phyloP scores from a whole-genome alignment of 2,888 invertebrate genomes.

The Siphonodentalium dalli region DNA sequence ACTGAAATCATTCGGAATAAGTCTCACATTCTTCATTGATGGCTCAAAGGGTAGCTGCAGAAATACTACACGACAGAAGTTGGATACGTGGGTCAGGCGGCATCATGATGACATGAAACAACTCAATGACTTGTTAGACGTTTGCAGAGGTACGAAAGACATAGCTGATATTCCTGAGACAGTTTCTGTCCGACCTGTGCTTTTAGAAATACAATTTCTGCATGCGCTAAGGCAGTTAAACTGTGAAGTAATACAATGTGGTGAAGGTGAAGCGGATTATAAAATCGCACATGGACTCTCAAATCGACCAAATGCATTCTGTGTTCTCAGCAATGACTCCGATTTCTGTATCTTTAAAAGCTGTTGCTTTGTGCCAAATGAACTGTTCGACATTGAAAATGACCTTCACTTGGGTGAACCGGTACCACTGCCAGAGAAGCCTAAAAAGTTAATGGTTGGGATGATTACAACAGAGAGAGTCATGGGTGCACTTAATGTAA shows the following conservation, averaged over 20 bases:
- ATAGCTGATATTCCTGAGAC: constrained; percentile 35
- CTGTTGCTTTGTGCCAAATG: constrained; percentile 46
- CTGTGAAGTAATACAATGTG: constrained; percentile 47
- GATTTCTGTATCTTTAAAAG: constrained; percentile 58
- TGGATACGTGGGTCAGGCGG: constrained; percentile 52
- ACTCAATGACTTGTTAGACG: constrained; percentile 40
- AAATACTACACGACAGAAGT: constrained; percentile 42
- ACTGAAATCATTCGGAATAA: constrained; percentile 45
- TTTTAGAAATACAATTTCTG: constrained; percentile 50
- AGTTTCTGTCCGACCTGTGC: constrained; percentile 49
- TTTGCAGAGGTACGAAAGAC: constrained; percentile 35
- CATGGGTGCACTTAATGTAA: constrained; percentile 41
- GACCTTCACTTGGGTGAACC: constrained; percentile 48
- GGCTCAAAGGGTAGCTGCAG: constrained; percentile 52
- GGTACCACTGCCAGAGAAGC: constrained; percentile 40
- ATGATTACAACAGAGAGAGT: constrained; percentile 43
- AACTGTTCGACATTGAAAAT: constrained; percentile 54
- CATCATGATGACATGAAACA: constrained; percentile 45
- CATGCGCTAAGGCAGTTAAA: constrained; percentile 43
- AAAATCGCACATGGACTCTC: constrained; percentile 46
- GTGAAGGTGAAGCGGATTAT: constrained; percentile 56
- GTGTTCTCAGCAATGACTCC: constrained; percentile 58
- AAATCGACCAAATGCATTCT: constrained; percentile 49
- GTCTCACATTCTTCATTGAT: constrained; percentile 56
- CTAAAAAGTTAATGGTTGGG: constrained; percentile 43